Base-by-base conservation (phyloP, 2,113 vertebrate genomes). In the Sylvilagus bachmani region DNA sequence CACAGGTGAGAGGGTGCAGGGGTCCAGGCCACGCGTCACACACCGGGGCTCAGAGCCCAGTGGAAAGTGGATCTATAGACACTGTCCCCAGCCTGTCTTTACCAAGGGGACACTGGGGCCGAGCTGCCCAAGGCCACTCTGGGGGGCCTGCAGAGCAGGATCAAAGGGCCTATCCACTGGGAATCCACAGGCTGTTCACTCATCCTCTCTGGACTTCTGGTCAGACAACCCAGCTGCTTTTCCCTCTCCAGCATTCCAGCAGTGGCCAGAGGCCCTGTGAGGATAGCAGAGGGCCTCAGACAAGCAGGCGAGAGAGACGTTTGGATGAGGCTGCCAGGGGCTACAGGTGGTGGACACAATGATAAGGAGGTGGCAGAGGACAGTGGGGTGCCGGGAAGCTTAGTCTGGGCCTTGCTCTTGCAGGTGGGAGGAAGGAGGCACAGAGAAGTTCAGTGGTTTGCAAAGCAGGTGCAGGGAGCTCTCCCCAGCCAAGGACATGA, bases 31-130 rank as follows among this genome's bases (percentile, higher is more conserved):
- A 44, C 44, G 38, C 38, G 6, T 44, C 38, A 44, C 38, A 44
- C 38, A 44, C 4, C 38, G 0, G 2, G 14, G 5, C 38, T 77
- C 62, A 38, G 58, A 17, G 64, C 5, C 0, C 17, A 21, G 10
- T 27, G 69, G 31, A 38, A 6, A 53, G 27, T 62, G 51, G 27
- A 29, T 36, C 31, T 13, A 8, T 55, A 25, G 21, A 27, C 33
- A 49, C 6, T 21, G 22, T 13, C 19, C 12, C 13, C 16, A 33
- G 53, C 69, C 49, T 82, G 62, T 58, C 67, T 44, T 10, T 22
- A n/a, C 0, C 10, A 61, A 77, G 80, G 51, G 49, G 3, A 36
- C 2, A 5, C 44, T 9, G 51, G 51, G 31, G 22, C 3, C 16
- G 80, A 67, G 14, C 31, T 11, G 70, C 33, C 75, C 24, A 10